A percentile compares a stretch with the other conserved stretches of the same genome.
These are phyloP conservation scores for Engraulis encrasicolus DNA, from an alignment of 2,113 vertebrate genomes.

Conservation along the genomic window DNA sequence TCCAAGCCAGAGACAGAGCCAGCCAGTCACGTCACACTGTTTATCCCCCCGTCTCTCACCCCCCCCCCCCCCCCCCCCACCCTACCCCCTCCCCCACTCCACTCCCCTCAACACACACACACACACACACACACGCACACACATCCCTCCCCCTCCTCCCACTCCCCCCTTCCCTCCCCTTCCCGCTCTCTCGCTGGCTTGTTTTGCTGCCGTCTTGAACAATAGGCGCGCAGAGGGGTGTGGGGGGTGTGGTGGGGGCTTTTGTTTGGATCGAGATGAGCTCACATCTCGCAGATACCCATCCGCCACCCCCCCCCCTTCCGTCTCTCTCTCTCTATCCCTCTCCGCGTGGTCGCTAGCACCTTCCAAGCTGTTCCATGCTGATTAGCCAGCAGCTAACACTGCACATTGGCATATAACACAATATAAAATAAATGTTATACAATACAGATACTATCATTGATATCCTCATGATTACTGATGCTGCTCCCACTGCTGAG, in stretches of 20 bases:
- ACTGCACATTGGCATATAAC: too few relatives aligned
- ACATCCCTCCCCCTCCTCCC: not conserved
- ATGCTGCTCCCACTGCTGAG: not conserved
- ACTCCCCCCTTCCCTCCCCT: not conserved
- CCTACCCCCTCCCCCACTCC: not conserved
- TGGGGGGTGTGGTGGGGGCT: not conserved
- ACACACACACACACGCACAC: too few relatives aligned
- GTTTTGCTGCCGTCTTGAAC: slow-evolving; percentile 60
- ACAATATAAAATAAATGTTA: too few relatives aligned
- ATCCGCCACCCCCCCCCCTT: not conserved
- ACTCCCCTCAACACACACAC: too few relatives aligned
- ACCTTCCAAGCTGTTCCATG: too few relatives aligned
- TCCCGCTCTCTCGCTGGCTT: slow-evolving; percentile 7
- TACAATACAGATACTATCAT: too few relatives aligned
- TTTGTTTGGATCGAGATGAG: slow-evolving; percentile 42
- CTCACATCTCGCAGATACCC: slow-evolving; percentile 11
- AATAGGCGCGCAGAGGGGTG: slow-evolving; percentile 30
- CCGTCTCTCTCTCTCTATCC: not conserved
- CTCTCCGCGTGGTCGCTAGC: too few relatives aligned
- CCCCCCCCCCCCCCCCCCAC: not conserved
- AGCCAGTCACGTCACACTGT: slow-evolving; percentile 55
- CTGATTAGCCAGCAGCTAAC: too few relatives aligned
- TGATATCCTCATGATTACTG: too few relatives aligned
- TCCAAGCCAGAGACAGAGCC: slow-evolving; percentile 16
- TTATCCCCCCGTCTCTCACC: slow-evolving; percentile 45